Base-by-base conservation (phyloP, 2,113 vertebrate genomes). In the Martes martes region DNA sequence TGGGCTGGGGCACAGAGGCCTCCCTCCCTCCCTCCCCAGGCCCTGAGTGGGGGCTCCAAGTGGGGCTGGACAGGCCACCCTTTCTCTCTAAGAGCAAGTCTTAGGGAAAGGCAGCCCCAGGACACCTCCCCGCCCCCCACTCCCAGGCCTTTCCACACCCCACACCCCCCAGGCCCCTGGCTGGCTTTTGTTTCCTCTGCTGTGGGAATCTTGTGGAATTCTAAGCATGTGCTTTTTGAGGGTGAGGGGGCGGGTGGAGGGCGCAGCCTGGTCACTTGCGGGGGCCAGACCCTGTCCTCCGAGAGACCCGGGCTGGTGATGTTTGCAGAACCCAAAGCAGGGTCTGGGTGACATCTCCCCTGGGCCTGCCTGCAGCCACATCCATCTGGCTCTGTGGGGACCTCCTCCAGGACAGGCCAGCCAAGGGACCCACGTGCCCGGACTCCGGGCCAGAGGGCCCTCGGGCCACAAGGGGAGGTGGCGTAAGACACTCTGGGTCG, bases 171-270 rank as follows among this genome's bases (percentile, higher is more conserved):
- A 2, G 39, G 28, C 45, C 78, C 78, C 33, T 57, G 71, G 45
- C 47, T 2, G 5, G 50, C 57, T 76, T 91, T 95, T 96, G 86
- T n/a, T 95, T 76, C 76, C 9, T 80, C 36, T 18, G 6, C 42
- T 19, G 79, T 42, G 59, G 33, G 79, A 45, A 95, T 95, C 59
- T 33, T 36, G 8, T 45, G 92, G 92, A 93, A 97, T 97, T 59
- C 87, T 7, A 79, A 87, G 74, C 92, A 95, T 83, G 63, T 31
- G 57, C 82, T 52, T 89, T 71, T 88, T 10, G 1, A 7, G 59
- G n/a, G 19, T 1, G 1, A 13, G 33, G 55, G 55, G 42, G 42
- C 0, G 7, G 36, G 15, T 24, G 16, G 16, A 61, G 89, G 71
- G 88, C 61, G 1, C 11, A 2, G 18, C 0, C 1, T 7, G n/a